Conservation (phyloP, 2,113 vertebrate species). For the Sterna hirundo region DNA sequence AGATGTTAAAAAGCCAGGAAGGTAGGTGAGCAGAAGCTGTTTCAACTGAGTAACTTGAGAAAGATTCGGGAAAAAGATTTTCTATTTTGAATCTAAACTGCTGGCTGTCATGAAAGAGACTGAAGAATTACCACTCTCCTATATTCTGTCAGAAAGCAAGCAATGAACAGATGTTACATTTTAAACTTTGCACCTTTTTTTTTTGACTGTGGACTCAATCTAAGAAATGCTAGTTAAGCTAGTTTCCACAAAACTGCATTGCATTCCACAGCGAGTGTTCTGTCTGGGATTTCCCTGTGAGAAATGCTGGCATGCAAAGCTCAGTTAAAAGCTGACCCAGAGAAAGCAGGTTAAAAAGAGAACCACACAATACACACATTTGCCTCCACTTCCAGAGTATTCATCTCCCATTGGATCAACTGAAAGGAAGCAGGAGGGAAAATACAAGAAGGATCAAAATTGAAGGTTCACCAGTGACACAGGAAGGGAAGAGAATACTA, state of each 20-base stretch:
- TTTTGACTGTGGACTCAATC: background rate
- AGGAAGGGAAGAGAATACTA: conserved; percentile 63
- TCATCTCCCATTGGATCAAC: conserved; percentile 95
- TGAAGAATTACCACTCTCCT: background rate
- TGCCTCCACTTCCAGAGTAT: conserved; percentile 95
- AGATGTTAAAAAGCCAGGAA: background rate
- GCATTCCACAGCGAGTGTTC: conserved; percentile 47
- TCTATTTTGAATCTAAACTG: background rate
- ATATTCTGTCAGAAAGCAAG: background rate
- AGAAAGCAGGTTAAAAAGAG: conserved; percentile 70
- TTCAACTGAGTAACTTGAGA: background rate
- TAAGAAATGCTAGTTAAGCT: background rate
- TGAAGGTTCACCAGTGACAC: conserved; percentile 72
- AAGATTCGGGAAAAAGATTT: background rate
- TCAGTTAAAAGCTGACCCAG: conserved; percentile 70
- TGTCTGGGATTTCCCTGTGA: conserved; percentile 78
- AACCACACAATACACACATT: conserved; percentile 95
- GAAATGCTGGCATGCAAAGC: conserved; percentile 86
- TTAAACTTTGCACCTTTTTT: background rate
- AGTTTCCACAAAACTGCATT: background rate
- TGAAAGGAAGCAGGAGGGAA: conserved; percentile 88
- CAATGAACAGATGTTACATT: background rate
- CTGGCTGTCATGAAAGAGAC: background rate
- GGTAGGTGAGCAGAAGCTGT: background rate
- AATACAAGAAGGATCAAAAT: conserved; percentile 87